Percentiles rank a stretch among this genome's conserved stretches.
Evolutionary conservation across 1,140 invertebrate species (phyloP).

Genomic region (Aethina tumida): DNA sequence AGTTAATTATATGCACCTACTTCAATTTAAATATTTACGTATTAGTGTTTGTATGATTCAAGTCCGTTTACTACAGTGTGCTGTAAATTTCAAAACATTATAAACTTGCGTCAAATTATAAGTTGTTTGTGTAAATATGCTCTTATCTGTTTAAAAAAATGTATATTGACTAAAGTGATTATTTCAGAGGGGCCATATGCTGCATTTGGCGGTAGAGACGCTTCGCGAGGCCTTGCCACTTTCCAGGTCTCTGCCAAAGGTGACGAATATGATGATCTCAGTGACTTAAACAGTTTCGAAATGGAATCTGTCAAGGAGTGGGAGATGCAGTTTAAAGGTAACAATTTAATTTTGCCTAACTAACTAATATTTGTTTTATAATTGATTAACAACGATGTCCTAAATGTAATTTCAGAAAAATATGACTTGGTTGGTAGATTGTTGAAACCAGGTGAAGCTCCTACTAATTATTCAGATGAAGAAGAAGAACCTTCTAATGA

Average conservation of each 20-base stretch:
- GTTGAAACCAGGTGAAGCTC: slow-evolving; percentile 83
- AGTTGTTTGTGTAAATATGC: no score
- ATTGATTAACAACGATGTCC: not conserved
- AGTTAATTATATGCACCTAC: no score
- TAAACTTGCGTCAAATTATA: no score
- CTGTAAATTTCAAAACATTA: no score
- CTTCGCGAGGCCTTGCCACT: slow-evolving; percentile 85
- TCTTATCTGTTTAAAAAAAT: no score
- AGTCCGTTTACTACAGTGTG: no score
- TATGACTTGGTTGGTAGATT: slow-evolving; percentile 89
- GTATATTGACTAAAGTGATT: slow-evolving; percentile 2
- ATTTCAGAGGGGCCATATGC: slow-evolving; percentile 81
- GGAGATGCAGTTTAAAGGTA: slow-evolving; percentile 95
- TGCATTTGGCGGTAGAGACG: slow-evolving; percentile 91
- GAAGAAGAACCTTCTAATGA: slow-evolving; percentile 56
- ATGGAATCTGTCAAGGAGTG: slow-evolving; percentile 88
- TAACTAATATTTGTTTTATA: slow-evolving; percentile 6
- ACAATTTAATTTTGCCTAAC: slow-evolving; percentile 9
- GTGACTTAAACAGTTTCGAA: slow-evolving; percentile 78
- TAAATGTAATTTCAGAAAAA: slow-evolving; percentile 67
- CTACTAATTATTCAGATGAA: slow-evolving; percentile 86
- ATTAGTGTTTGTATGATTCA: no score
- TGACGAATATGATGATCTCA: slow-evolving; percentile 90
- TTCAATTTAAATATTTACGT: no score
- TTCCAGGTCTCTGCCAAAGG: slow-evolving; percentile 79